Percentiles rank a stretch among this genome's conserved stretches.
These are phyloP conservation scores for Drosophila melanosoma DNA, from an alignment of 2,888 invertebrate genomes.

Conservation along the genomic window DNA sequence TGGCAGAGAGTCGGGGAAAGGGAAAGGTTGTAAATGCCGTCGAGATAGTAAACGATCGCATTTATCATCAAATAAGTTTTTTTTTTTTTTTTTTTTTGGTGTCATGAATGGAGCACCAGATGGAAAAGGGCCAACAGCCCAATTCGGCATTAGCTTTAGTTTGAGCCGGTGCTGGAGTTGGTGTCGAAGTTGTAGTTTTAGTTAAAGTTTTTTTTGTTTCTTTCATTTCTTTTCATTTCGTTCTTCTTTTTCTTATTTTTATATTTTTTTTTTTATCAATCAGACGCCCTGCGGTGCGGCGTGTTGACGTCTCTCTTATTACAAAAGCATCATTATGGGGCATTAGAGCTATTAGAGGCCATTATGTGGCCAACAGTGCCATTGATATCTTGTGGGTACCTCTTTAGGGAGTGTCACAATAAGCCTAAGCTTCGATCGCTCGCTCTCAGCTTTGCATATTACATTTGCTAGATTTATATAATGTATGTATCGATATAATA, in stretches of 20 bases:
- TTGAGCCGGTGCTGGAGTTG: slow-evolving; percentile 2
- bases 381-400: slow-evolving; percentile 33
- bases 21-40: slow-evolving; percentile 45
- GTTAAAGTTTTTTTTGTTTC: slow-evolving; percentile 5
- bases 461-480: background rate
- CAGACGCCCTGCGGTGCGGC: slow-evolving; percentile 73
- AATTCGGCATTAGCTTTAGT: slow-evolving; percentile 3
- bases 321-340: slow-evolving; percentile 73
- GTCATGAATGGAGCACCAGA: slow-evolving; percentile 40
- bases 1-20: background rate
- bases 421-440: slow-evolving; percentile 21
- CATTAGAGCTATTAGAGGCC: slow-evolving; percentile 70
- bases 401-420: slow-evolving; percentile 70
- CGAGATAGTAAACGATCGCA: slow-evolving; percentile 66
- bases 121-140: slow-evolving; percentile 4
- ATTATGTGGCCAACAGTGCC: slow-evolving; percentile 45
- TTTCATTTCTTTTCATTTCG: background rate
- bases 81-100: too few species aligned
- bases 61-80: slow-evolving; percentile 59
- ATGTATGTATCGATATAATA: slow-evolving; percentile 3
- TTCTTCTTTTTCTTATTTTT: background rate
- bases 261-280: slow-evolving; percentile 72
- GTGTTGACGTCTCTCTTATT: slow-evolving; percentile 79
- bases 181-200: background rate
- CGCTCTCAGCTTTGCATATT: background rate